Base-by-base conservation (phyloP, 2,797 vertebrate genomes). In the Chelidonichthys spinosus region DNA sequence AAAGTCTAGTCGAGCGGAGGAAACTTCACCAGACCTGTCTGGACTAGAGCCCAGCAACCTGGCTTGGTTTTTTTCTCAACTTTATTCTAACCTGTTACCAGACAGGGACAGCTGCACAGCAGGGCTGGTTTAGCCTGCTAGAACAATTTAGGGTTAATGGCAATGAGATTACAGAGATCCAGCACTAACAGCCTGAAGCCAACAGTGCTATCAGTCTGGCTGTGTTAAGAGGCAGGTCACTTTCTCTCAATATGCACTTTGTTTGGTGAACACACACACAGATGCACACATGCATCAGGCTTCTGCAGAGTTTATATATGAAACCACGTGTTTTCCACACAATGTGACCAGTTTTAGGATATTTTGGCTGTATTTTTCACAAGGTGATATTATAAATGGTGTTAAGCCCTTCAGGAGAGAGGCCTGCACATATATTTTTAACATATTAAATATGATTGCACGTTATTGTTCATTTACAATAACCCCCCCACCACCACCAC, bases 81-180 rank as follows among this genome's bases (percentile, higher is more conserved):
- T 65, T 35, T 65, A 82, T 69, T 80, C 74, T 85, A 71, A 83
- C 82, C 66, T 46, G 75, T 65, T 75, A 49, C 53, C 69, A 74
- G 82, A 82, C n/a, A n/a, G 53, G 63, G 69, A 56, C 74, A 44
- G 52, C 61, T 58, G 71, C 54, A 74, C 61, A n/a, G 68, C 53
- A 53, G 54, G 47, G 71, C 65, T 69, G 63, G 33, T 52, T 63
- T 8, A 55, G 53, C 74, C 70, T 59, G 66, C 73, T 81, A 53
- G 79, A 61, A 33, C 56, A 56, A 67, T 84, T 86, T 63, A 66
- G 55, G 67, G 52, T 75, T 68, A 72, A 80, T 75, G 79, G 43
- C 63, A 68, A 50, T 76, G 75, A 86, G 83, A 87, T 90, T 67
- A 87, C 65, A 86, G 61, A 73, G 58, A 79, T 68, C 66, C 76